These are phyloP conservation scores for Hepsetus odoe DNA, from an alignment of 2,113 vertebrate species.

Conservation along the genomic window DNA sequence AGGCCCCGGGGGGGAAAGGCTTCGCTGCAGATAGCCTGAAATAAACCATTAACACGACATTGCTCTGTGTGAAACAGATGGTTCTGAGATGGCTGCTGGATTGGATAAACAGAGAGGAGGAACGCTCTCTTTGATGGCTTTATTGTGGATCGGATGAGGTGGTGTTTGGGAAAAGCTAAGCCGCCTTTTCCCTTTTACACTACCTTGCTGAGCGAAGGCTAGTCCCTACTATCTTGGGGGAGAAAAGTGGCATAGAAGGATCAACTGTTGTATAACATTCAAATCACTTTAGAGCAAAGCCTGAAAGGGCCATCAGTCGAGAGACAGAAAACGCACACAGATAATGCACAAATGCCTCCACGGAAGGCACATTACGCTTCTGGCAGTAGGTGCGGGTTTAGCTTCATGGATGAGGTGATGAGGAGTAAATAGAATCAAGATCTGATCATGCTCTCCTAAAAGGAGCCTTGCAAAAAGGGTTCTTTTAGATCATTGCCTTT, in stretches of 20 bases:
- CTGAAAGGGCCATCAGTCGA: background rate
- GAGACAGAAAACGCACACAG: background rate
- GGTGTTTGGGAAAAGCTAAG: background rate
- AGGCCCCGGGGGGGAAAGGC: background rate
- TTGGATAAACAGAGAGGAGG: background rate
- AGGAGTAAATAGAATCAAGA: no score
- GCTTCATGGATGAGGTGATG: background rate
- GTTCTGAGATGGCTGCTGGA: background rate
- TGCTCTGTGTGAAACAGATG: background rate
- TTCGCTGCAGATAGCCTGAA: background rate
- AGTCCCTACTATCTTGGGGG: no score
- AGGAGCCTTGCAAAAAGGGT: no score
- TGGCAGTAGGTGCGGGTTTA: background rate
- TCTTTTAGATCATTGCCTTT: no score
- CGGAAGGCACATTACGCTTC: background rate
- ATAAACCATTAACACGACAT: constrained; percentile 22
- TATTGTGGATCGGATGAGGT: background rate
- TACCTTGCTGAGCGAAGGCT: background rate
- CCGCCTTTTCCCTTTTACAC: background rate
- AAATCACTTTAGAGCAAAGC: constrained; percentile 41
- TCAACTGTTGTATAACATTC: constrained; percentile 52
- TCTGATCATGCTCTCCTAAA: background rate
- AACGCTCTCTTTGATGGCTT: background rate
- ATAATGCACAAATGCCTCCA: background rate
- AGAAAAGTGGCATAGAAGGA: constrained; percentile 10